A percentile compares a stretch with the other conserved stretches of the same genome.
These are phyloP conservation scores for Poecile atricapillus DNA, from an alignment of 2,113 vertebrate genomes.

Conservation along the genomic window DNA sequence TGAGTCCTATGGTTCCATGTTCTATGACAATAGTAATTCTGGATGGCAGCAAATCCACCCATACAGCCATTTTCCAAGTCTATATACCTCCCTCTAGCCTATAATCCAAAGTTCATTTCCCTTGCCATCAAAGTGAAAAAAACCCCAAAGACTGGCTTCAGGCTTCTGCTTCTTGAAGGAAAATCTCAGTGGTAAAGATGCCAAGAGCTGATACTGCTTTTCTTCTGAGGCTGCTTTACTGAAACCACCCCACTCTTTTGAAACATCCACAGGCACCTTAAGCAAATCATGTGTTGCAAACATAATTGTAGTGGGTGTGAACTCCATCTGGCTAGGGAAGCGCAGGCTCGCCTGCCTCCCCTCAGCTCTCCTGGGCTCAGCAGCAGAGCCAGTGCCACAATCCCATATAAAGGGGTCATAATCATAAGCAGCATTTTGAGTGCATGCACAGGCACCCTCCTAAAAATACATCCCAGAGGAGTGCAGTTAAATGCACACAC, in stretches of 20 bases:
- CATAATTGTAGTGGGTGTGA: conserved; percentile 67
- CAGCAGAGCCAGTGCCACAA: background rate
- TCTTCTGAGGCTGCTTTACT: background rate
- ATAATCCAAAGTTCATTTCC: background rate
- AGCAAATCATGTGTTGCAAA: conserved; percentile 51
- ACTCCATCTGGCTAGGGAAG: conserved; percentile 50
- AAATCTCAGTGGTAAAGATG: background rate
- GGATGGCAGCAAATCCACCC: background rate
- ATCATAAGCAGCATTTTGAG: background rate
- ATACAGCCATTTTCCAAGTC: background rate
- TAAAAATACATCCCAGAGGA: background rate
- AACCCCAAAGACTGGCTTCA: background rate
- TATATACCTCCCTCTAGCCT: background rate
- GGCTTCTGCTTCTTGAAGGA: background rate
- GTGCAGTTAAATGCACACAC: background rate
- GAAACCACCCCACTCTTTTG: conserved; percentile 28
- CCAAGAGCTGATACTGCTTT: background rate
- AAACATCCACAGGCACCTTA: conserved; percentile 43
- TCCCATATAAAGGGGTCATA: background rate
- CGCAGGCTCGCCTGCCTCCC: background rate
- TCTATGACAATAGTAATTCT: background rate
- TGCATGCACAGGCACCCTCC: background rate
- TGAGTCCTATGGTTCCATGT: background rate
- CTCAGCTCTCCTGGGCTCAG: background rate
- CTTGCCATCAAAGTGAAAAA: background rate